phyloP scores from a whole-genome alignment of 2,888 invertebrate genomes.

The Hoplodrina blanda region DNA sequence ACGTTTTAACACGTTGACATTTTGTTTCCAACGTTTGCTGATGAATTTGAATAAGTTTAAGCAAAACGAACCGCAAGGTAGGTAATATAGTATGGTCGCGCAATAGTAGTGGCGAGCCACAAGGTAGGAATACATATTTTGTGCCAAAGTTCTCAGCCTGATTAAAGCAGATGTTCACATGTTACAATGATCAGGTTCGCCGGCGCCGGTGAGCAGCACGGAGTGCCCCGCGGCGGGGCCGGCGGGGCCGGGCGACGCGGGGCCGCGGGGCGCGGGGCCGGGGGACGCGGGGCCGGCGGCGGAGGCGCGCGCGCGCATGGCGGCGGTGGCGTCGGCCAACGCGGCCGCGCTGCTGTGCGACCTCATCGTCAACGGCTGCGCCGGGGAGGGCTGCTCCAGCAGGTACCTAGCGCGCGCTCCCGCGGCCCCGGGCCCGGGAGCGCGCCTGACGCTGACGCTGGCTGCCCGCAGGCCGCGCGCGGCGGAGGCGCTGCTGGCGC shows the following conservation, averaged over 20 bases:
- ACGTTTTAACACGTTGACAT: no score
- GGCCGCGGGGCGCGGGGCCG: slow-evolving; percentile 94
- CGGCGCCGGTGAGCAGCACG: slow-evolving; percentile 12
- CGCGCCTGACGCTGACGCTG: no score
- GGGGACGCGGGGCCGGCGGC: slow-evolving; percentile 69
- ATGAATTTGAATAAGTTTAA: no score
- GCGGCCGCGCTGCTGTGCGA: slow-evolving; percentile 97
- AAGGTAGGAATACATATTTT: no score
- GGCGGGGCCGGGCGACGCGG: slow-evolving; percentile 77
- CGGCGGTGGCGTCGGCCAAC: slow-evolving; percentile 95
- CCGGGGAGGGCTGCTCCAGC: slow-evolving; percentile 69
- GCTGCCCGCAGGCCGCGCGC: slow-evolving; percentile 60
- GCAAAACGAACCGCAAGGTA: no score
- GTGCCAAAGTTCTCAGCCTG: neutral
- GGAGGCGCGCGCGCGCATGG: slow-evolving; percentile 87
- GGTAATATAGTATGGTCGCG: no score
- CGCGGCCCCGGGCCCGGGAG: no score
- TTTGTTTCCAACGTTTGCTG: no score
- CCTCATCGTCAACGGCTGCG: slow-evolving; percentile 90
- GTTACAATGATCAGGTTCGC: slow-evolving; percentile 12
- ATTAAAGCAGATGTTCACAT: neutral
- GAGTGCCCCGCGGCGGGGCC: slow-evolving; percentile 86
- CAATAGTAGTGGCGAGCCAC: no score
- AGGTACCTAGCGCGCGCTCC: slow-evolving; percentile 57
- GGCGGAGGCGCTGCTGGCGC: slow-evolving; percentile 63